phyloP scores from a whole-genome alignment of 2,888 invertebrate genomes.

The Andrena praecox region DNA sequence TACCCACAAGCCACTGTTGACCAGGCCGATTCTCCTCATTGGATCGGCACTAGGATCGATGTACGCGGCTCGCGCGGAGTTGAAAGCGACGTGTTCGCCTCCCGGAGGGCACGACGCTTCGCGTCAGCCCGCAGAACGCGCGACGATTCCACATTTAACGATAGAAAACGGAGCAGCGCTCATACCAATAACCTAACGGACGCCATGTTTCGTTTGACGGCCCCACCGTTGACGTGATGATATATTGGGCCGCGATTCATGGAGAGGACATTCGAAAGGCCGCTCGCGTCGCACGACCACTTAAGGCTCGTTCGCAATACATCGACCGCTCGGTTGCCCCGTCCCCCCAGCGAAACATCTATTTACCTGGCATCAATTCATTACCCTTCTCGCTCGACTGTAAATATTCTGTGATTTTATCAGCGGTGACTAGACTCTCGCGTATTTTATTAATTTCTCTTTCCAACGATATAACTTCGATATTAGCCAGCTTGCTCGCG shows the following conservation, averaged over 20 bases:
- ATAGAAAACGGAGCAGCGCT: constrained; percentile 76
- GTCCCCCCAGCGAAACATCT: neutral
- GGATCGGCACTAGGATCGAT: constrained; percentile 57
- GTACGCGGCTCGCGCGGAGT: constrained; percentile 58
- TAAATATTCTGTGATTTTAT: neutral
- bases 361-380: neutral
- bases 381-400: neutral
- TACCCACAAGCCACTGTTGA: constrained; percentile 82
- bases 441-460: neutral
- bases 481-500: neutral
- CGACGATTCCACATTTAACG: constrained; percentile 78
- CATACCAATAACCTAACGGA: constrained; percentile 82
- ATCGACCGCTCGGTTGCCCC: neutral
- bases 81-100: constrained; percentile 74
- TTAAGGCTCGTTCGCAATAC: constrained; percentile 26
- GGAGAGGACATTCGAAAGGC: constrained; percentile 41
- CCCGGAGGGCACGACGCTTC: constrained; percentile 78
- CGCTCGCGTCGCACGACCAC: constrained; percentile 19
- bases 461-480: neutral
- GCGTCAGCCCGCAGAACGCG: constrained; percentile 77
- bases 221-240: constrained; percentile 70
- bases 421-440: neutral
- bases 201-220: constrained; percentile 82
- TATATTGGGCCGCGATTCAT: constrained; percentile 64
- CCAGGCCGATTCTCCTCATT: constrained; percentile 70